Percentiles rank a stretch among this genome's conserved stretches.
Conservation (phyloP, 2,888 invertebrate genomes). For the Aphodius granarius region DNA sequence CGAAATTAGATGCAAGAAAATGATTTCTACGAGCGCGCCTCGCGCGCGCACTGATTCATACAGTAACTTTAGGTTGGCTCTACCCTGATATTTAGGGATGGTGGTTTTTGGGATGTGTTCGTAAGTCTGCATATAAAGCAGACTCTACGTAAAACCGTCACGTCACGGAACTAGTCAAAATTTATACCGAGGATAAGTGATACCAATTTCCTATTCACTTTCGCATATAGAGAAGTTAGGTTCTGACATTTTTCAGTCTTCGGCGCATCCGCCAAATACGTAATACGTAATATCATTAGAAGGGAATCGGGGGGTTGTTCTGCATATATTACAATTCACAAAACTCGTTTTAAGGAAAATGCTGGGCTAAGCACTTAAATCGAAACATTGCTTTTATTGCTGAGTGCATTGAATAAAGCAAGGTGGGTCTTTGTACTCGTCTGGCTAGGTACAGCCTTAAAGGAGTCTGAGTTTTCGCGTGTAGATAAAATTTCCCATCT, state of each 20-base stretch:
- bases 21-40: not conserved
- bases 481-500: not conserved
- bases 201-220: not conserved
- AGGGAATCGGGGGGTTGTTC: not conserved
- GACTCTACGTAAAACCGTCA: conserved; percentile 42
- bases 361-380: not conserved
- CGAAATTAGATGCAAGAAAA: conserved; percentile 17
- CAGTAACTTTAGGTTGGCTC: not conserved
- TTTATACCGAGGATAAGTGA: conserved; percentile 49
- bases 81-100: not conserved
- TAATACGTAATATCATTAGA: not conserved
- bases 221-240: too few species aligned
- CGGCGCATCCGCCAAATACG: not conserved
- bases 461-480: not conserved
- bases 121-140: conserved; percentile 36
- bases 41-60: not conserved
- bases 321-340: not conserved
- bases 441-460: not conserved
- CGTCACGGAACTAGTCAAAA: conserved; percentile 46
- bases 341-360: not conserved
- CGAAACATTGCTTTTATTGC: not conserved
- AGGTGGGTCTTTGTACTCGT: not conserved
- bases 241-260: not conserved
- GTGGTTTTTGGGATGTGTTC: not conserved
- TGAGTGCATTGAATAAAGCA: not conserved